phyloP scores from a whole-genome alignment of 64 coral and sea anemone species.

The Acropora yongei region DNA sequence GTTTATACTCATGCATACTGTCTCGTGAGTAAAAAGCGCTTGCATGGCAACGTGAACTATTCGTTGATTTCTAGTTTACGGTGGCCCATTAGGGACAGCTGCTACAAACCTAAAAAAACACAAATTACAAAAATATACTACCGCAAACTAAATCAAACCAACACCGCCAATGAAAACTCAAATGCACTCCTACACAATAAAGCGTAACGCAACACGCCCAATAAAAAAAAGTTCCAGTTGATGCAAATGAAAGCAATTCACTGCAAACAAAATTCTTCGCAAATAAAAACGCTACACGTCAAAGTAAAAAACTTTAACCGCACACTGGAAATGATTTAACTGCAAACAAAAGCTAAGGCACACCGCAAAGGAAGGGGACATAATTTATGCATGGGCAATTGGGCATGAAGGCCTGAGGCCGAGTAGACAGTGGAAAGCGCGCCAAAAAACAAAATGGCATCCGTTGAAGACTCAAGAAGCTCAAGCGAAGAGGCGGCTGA shows the following conservation, averaged over 20 bases:
- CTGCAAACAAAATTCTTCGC: not conserved
- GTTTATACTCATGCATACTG: too few relatives aligned
- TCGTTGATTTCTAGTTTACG: not conserved
- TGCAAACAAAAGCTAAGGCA: constrained; percentile 26
- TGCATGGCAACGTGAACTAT: too few relatives aligned
- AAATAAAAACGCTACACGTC: not conserved
- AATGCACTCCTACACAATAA: constrained; percentile 27
- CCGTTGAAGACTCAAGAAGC: not conserved
- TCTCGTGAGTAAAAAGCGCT: too few relatives aligned
- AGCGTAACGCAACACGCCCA: not conserved
- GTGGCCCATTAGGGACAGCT: constrained; percentile 3
- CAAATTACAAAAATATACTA: constrained; percentile 33
- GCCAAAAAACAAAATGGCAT: not conserved
- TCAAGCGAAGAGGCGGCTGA: not conserved
- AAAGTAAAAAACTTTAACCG: not conserved
- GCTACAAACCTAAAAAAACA: constrained; percentile 22
- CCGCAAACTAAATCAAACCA: constrained; percentile 14
- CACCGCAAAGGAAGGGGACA: not conserved
- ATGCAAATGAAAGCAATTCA: not conserved
- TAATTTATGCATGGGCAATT: constrained; percentile 18
- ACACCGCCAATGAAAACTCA: not conserved
- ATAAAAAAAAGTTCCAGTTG: not conserved
- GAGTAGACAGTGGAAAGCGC: not conserved
- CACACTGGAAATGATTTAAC: not conserved
- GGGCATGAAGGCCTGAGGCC: constrained; percentile 34